A percentile compares a stretch with the other conserved stretches of the same genome.
phyloP scores from a whole-genome alignment of 2,797 vertebrate species.

The Clarias platycephalus region DNA sequence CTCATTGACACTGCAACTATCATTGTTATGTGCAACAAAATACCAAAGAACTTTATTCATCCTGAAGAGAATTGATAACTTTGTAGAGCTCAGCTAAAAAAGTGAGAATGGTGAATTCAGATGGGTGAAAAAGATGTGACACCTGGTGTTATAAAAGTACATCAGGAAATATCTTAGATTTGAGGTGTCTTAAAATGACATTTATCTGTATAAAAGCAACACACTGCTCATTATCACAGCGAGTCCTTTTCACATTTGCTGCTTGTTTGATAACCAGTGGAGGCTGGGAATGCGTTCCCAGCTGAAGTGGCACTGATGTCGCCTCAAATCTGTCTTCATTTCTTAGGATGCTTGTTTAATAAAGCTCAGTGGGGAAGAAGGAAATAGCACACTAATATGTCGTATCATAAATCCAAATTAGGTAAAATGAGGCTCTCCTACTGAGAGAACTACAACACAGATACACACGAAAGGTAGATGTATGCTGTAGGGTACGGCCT shows the following conservation, averaged over 20 bases:
- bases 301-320: constrained; percentile 60
- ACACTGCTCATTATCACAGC: constrained; percentile 32
- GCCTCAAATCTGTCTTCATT: constrained; percentile 73
- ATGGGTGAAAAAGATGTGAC: constrained; percentile 21
- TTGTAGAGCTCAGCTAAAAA: constrained; percentile 2
- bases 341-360: constrained; percentile 65
- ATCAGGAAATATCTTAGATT: constrained; percentile 41
- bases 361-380: constrained; percentile 66
- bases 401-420: constrained; percentile 74
- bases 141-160: constrained; percentile 7
- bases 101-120: background rate
- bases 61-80: constrained; percentile 18
- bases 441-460: constrained; percentile 32
- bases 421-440: constrained; percentile 53
- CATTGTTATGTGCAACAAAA: background rate
- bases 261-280: constrained; percentile 41
- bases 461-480: background rate
- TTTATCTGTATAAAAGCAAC: constrained; percentile 46
- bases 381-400: constrained; percentile 53
- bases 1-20: background rate
- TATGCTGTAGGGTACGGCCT: background rate
- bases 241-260: constrained; percentile 28
- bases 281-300: constrained; percentile 49
- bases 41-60: background rate
- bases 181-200: constrained; percentile 31